Evolutionary conservation across 2,113 vertebrate genomes (phyloP).

Genomic region (Corynorhinus townsendii): DNA sequence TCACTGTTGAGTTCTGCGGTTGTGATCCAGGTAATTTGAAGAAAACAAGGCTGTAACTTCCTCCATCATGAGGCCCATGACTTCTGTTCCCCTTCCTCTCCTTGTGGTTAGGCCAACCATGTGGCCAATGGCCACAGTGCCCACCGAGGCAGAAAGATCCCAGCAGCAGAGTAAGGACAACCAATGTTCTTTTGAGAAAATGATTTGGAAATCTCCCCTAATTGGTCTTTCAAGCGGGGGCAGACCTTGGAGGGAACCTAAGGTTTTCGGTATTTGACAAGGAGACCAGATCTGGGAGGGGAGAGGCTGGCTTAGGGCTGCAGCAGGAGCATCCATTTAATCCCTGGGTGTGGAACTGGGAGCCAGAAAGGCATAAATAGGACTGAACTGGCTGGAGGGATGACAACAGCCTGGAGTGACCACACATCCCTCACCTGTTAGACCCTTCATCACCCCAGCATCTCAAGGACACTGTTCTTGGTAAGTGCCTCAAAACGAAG

Average conservation of each 20-base stretch:
- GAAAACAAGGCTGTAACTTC: not conserved
- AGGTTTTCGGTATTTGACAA: too few species aligned
- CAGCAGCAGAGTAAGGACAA: not conserved
- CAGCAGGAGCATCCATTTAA: not conserved
- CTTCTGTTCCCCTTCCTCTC: not conserved
- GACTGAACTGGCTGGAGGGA: not conserved
- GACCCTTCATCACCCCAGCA: accelerated
- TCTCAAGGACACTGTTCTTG: not conserved
- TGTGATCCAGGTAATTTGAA: not conserved
- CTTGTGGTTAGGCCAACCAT: accelerated
- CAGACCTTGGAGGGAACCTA: not conserved
- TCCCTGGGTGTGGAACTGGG: not conserved
- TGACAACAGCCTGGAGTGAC: not conserved
- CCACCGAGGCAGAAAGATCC: too few species aligned
- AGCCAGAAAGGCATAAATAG: not conserved
- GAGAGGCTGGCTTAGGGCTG: not conserved
- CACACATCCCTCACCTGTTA: accelerated
- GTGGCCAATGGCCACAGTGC: not conserved
- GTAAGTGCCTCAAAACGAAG: not conserved
- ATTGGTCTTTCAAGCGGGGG: not conserved
- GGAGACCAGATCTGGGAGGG: not conserved
- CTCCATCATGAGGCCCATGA: not conserved
- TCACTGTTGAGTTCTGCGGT: not conserved
- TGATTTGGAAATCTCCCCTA: accelerated
- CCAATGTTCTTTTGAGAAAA: not conserved